Evolutionary conservation across 2,797 vertebrate species (phyloP).

Genomic region (Enteromius unitaeniatus): DNA sequence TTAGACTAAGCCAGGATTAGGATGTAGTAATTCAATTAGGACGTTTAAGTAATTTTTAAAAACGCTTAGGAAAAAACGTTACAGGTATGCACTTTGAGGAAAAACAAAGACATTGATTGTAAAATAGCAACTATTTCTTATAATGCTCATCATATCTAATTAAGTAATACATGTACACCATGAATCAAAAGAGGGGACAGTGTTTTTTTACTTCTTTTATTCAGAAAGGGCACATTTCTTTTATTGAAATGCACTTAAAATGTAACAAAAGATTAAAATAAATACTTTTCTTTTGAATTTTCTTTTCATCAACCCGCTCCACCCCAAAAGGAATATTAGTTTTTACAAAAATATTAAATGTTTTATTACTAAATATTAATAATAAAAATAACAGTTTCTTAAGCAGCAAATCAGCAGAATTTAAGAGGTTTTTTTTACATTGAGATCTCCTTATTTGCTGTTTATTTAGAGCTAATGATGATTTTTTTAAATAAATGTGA

Average conservation of each 20-base stretch:
- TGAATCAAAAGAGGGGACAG: neutral
- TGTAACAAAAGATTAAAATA: neutral
- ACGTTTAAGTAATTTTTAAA: no score
- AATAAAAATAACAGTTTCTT: neutral
- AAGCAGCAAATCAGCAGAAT: neutral
- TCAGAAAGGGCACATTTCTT: neutral
- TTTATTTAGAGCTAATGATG: no score
- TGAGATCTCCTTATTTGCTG: no score
- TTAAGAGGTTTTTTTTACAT: no score
- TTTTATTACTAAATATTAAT: neutral
- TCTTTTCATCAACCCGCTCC: neutral
- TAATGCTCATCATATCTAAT: neutral
- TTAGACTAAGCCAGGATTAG: no score
- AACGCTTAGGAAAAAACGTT: no score
- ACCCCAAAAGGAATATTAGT: neutral
- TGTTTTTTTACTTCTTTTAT: neutral
- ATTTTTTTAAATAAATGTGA: neutral
- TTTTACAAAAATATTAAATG: neutral
- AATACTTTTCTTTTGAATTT: neutral
- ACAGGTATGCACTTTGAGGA: no score
- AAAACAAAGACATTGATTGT: no score
- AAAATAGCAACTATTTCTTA: neutral
- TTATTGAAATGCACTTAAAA: neutral
- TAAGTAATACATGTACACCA: neutral
- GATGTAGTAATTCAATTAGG: no score